Conservation (phyloP, 2,888 invertebrate species). For the Epinotia demarniana region DNA sequence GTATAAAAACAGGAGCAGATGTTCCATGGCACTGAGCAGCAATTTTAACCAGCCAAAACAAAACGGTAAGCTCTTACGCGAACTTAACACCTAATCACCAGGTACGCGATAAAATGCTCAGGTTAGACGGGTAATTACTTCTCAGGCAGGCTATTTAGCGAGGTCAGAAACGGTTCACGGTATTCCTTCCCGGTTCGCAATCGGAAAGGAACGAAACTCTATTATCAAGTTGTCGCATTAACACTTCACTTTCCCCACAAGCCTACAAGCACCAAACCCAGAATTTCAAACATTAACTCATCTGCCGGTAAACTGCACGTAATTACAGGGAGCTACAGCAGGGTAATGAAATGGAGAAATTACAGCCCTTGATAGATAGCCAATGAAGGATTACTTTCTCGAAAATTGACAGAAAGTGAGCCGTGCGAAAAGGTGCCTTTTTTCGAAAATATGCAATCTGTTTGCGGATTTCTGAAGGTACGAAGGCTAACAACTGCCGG, state of each 20-base stretch:
- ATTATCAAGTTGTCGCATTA: conserved; percentile 81
- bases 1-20: conserved; percentile 70
- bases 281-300: conserved; percentile 82
- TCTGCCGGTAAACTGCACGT: conserved; percentile 77
- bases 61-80: conserved; percentile 44
- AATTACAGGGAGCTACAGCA: conserved; percentile 74
- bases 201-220: conserved; percentile 65
- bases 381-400: conserved; percentile 81
- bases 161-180: conserved; percentile 63
- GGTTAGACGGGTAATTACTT: conserved; percentile 58
- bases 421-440: conserved; percentile 72
- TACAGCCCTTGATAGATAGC: conserved; percentile 73
- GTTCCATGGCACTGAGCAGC: conserved; percentile 47
- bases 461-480: conserved; percentile 57
- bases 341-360: conserved; percentile 74
- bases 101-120: conserved; percentile 46
- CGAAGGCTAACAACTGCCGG: conserved; percentile 65
- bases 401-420: conserved; percentile 81
- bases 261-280: conserved; percentile 56
- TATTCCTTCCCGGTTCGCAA: conserved; percentile 67
- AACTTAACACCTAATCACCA: conserved; percentile 46
- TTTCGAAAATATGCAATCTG: conserved; percentile 68
- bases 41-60: conserved; percentile 15
- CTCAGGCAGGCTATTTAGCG: conserved; percentile 58
- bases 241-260: conserved; percentile 78